phyloP scores from a whole-genome alignment of 2,113 vertebrate species.

The Orthochromis indermauri region DNA sequence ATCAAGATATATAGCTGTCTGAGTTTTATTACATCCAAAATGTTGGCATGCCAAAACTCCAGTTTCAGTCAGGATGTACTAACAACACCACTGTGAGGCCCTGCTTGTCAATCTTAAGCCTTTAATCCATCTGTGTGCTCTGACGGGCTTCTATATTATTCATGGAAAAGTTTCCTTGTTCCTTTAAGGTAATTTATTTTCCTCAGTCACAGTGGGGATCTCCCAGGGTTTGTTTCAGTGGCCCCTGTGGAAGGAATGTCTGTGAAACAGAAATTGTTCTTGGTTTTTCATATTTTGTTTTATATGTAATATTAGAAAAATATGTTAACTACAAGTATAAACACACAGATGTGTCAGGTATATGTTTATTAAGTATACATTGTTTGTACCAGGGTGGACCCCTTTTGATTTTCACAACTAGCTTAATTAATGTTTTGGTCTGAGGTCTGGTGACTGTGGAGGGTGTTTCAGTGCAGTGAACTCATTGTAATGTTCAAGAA shows the following conservation, averaged over 20 bases:
- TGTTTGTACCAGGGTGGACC: rapidly evolving
- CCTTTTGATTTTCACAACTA: neutral
- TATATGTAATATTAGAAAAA: neutral
- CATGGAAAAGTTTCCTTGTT: slow-evolving; percentile 24
- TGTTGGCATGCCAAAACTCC: neutral
- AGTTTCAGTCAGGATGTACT: neutral
- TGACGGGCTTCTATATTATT: slow-evolving; percentile 43
- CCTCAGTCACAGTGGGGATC: neutral
- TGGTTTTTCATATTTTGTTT: neutral
- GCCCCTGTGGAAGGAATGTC: neutral
- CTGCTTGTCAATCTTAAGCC: slow-evolving; percentile 34
- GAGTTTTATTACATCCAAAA: neutral
- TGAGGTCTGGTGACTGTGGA: neutral
- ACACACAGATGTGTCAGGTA: neutral
- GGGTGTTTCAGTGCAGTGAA: neutral
- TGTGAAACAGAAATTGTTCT: neutral
- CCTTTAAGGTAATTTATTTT: slow-evolving; percentile 35
- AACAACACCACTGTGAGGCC: slow-evolving; percentile 30
- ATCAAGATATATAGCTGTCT: neutral
- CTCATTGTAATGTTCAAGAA: neutral
- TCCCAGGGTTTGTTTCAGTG: neutral
- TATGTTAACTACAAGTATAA: neutral
- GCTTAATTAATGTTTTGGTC: neutral
- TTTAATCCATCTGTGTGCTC: slow-evolving; percentile 45
- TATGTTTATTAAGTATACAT: neutral